Conservation (phyloP, 2,113 vertebrate species). For the Nycticorax nycticorax region DNA sequence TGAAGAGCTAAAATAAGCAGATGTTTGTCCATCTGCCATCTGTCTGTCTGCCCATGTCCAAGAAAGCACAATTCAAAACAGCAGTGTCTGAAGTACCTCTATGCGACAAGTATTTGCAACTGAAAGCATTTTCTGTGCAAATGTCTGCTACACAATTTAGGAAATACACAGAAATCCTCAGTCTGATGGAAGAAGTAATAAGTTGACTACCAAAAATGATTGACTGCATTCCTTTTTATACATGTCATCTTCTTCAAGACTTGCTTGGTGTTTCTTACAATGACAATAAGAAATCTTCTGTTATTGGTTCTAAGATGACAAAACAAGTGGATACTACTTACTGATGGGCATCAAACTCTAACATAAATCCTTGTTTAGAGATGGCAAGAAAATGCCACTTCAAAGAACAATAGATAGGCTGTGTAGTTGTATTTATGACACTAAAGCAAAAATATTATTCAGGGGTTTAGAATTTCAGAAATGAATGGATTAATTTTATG, state of each 20-base stretch:
- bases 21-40: not conserved
- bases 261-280: not conserved
- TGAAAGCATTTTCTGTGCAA: not conserved
- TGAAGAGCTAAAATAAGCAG: not conserved
- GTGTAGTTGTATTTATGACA: not conserved
- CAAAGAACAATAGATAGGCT: not conserved
- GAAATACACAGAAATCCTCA: not conserved
- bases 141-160: not conserved
- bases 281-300: not conserved
- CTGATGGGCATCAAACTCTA: not conserved
- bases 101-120: not conserved
- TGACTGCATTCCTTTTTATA: not conserved
- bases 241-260: not conserved
- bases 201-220: not conserved
- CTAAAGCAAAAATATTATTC: not conserved
- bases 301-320: not conserved
- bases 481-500: not conserved
- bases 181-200: not conserved
- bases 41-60: not conserved
- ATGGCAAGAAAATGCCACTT: not conserved
- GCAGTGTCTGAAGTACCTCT: not conserved
- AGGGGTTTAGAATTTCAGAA: not conserved
- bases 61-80: not conserved
- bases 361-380: not conserved
- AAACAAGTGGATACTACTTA: not conserved